Conservation (phyloP, 2,113 vertebrate genomes). For the Xiphophorus couchianus region DNA sequence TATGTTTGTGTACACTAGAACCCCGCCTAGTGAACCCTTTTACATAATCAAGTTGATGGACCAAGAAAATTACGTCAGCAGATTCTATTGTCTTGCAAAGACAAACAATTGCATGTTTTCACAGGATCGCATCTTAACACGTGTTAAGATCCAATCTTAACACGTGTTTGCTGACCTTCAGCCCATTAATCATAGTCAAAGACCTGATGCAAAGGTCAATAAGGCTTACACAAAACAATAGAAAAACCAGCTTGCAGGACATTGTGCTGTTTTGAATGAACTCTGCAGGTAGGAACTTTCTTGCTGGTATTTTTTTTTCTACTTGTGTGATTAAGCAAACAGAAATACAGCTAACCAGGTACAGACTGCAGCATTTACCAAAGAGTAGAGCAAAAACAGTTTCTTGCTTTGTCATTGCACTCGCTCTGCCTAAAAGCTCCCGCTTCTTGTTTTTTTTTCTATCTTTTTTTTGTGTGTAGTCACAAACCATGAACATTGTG, state of each 20-base stretch:
- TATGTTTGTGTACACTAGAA: neutral
- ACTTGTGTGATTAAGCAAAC: neutral
- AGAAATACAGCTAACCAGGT: neutral
- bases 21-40: slow-evolving; percentile 1
- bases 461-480: slow-evolving; percentile 48
- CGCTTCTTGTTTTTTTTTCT: slow-evolving; percentile 15
- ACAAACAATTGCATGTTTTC: neutral
- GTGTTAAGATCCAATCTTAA: neutral
- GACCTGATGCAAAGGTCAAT: slow-evolving; percentile 40
- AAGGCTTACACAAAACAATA: slow-evolving; percentile 10
- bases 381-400: neutral
- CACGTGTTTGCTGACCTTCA: slow-evolving; percentile 5
- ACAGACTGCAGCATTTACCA: neutral
- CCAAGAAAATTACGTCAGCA: slow-evolving; percentile 1
- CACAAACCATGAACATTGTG: slow-evolving; percentile 92
- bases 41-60: neutral
- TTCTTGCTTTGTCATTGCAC: neutral
- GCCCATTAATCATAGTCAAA: neutral
- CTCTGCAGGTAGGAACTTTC: neutral
- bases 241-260: neutral
- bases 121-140: neutral
- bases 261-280: neutral
- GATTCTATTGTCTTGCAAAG: neutral
- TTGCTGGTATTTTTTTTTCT: neutral
- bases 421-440: neutral